These are phyloP conservation scores for Aptenodytes forsteri DNA, from an alignment of 2,113 vertebrate species.

Conservation along the genomic window DNA sequence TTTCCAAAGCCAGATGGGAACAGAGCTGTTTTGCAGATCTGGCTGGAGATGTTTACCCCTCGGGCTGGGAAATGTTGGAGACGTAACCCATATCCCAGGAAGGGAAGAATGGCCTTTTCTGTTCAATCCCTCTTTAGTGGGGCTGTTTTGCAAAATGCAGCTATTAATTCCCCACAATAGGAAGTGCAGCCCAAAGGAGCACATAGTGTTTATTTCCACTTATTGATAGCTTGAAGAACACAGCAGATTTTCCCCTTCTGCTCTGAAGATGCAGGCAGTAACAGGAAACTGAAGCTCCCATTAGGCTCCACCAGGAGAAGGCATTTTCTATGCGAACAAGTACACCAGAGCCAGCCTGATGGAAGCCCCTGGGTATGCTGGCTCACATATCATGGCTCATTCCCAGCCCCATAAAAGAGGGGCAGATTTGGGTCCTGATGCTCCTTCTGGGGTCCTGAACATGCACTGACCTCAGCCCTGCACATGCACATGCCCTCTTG, in stretches of 20 bases:
- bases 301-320: neutral
- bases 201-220: conserved; percentile 40
- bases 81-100: neutral
- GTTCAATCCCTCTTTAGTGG: neutral
- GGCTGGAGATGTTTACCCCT: conserved; percentile 53
- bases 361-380: neutral
- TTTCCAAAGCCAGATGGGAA: neutral
- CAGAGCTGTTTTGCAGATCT: conserved; percentile 1
- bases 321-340: neutral
- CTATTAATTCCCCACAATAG: conserved; percentile 16
- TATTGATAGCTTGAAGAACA: neutral
- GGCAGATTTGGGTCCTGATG: neutral
- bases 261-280: neutral
- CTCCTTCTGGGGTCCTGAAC: neutral
- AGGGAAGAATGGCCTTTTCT: conserved; percentile 36
- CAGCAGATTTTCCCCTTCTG: neutral
- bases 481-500: neutral
- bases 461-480: neutral
- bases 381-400: neutral
- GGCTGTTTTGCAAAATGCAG: neutral
- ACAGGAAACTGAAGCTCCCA: neutral
- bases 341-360: neutral
- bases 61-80: conserved; percentile 4
- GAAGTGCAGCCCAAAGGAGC: neutral
- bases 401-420: neutral